Evolutionary conservation across 2,113 vertebrate genomes (phyloP), one percentile per base, ranked within the genome.

Genomic region (Toxostoma redivivum): DNA sequence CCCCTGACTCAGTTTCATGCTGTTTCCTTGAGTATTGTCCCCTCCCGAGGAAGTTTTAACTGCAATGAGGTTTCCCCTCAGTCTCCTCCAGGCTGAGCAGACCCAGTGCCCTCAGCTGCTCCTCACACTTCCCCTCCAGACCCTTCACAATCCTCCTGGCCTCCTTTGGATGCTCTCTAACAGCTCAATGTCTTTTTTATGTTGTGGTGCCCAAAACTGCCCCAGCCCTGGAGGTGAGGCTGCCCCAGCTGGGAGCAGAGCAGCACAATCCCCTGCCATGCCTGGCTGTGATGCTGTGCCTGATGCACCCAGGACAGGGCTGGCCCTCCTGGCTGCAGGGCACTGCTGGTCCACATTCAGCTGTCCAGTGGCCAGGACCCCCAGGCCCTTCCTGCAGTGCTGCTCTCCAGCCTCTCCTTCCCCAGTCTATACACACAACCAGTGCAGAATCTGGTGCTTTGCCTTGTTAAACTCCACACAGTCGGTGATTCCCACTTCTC

Each of bases 201-300:
- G 7, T 10, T 9, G 30, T n/a, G 23, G 7, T 4, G 4, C 11
- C 35, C 35, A 15, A 40, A 57, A 11, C 28, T 48, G 22, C 42
- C 18, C 17, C 51, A 81, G 42, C 23, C 27, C 28, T 47, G 1
- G 1, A 45, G 22, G 5, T 56, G 62, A 47, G n/a, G 51, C 28
- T 0, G 1, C 22, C 1, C 62, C 51, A 67, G 42, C 9, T 5
- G 42, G 27, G 42, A 27, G 27, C 62, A 66, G 27, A 56, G 50
- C 1, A 0, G n/a, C 22, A 33, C 40, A 66, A 27, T 56, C 22
- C 40, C 42, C 62, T 56, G 8, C n/a, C 40, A 45, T 12, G 21
- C 40, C 50, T 0, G 0, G 60, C 48, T n/a, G 30, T 0, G 1
- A 42, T 16, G 30, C 35, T 28, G 31, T 5, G 61, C 33, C 40